phyloP scores from a whole-genome alignment of 1,140 invertebrate genomes.

The Alviniconcha marisindica region DNA sequence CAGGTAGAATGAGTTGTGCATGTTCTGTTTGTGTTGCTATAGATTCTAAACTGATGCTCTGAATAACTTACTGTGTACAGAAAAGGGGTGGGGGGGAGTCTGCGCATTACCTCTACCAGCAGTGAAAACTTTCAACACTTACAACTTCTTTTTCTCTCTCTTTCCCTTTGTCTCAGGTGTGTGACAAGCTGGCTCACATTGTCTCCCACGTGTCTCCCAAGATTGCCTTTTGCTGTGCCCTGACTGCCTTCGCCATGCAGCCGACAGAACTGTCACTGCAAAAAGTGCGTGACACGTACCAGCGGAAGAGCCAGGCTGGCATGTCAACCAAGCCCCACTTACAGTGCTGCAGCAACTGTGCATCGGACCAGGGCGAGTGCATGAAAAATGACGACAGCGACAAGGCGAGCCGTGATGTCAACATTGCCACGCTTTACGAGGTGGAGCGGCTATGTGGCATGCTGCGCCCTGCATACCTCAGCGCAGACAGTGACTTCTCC shows the following conservation, averaged over 20 bases:
- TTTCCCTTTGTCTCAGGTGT: slow-evolving; percentile 46
- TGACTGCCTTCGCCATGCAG: slow-evolving; percentile 65
- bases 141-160: not conserved
- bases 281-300: slow-evolving; percentile 42
- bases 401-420: slow-evolving; percentile 48
- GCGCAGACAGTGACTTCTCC: slow-evolving; percentile 53
- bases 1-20: no score
- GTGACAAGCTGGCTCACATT: slow-evolving; percentile 58
- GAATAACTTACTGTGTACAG: no score
- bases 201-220: slow-evolving; percentile 55
- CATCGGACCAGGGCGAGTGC: slow-evolving; percentile 34
- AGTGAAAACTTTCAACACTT: no score
- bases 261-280: slow-evolving; percentile 53
- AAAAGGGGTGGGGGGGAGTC: no score
- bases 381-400: slow-evolving; percentile 37
- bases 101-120: no score
- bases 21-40: no score
- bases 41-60: no score
- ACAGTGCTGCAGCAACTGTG: slow-evolving; percentile 55
- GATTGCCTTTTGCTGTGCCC: slow-evolving; percentile 53
- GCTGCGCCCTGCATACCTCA: slow-evolving; percentile 61
- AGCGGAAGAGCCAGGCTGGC: not conserved
- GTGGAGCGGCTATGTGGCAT: slow-evolving; percentile 64
- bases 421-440: slow-evolving; percentile 65
- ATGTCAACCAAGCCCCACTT: not conserved